phyloP scores from a whole-genome alignment of 2,888 invertebrate genomes.

The Meandrusa payeni region DNA sequence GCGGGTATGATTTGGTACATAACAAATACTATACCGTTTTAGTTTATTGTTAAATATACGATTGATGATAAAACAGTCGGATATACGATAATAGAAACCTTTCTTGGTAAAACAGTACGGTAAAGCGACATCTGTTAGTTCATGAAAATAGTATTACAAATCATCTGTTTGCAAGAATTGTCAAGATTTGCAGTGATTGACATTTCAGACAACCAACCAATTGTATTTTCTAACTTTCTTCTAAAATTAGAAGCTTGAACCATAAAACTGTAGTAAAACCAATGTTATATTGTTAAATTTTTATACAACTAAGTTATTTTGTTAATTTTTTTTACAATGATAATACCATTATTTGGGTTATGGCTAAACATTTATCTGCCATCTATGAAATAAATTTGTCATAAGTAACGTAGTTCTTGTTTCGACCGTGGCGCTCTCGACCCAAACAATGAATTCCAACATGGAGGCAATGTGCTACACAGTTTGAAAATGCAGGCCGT shows the following conservation, averaged over 20 bases:
- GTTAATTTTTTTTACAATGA: too few species aligned
- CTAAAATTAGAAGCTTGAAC: too few species aligned
- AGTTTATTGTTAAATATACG: too few species aligned
- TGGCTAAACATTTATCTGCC: slow-evolving; percentile 33
- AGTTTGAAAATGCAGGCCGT: slow-evolving; percentile 82
- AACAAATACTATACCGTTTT: too few species aligned
- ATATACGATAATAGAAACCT: too few species aligned
- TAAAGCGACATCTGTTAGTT: slow-evolving; percentile 9
- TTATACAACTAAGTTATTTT: too few species aligned
- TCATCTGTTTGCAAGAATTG: slow-evolving; percentile 14
- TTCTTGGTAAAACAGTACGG: neutral
- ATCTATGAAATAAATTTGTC: slow-evolving; percentile 38
- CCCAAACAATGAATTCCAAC: slow-evolving; percentile 81
- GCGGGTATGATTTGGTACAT: too few species aligned
- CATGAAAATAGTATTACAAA: neutral
- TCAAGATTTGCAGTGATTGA: slow-evolving; percentile 8
- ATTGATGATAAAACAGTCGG: slow-evolving; percentile 9
- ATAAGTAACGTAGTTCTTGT: slow-evolving; percentile 45
- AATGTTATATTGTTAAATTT: too few species aligned
- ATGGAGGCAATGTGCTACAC: slow-evolving; percentile 81
- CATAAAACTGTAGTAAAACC: too few species aligned
- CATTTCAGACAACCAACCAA: slow-evolving; percentile 2
- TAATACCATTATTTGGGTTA: too few species aligned
- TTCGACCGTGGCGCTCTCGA: slow-evolving; percentile 71
- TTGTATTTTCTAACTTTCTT: neutral